Evolutionary conservation across 2,113 vertebrate species (phyloP), one percentile per base, ranked within the genome.

Genomic region (Lethenteron reissneri): DNA sequence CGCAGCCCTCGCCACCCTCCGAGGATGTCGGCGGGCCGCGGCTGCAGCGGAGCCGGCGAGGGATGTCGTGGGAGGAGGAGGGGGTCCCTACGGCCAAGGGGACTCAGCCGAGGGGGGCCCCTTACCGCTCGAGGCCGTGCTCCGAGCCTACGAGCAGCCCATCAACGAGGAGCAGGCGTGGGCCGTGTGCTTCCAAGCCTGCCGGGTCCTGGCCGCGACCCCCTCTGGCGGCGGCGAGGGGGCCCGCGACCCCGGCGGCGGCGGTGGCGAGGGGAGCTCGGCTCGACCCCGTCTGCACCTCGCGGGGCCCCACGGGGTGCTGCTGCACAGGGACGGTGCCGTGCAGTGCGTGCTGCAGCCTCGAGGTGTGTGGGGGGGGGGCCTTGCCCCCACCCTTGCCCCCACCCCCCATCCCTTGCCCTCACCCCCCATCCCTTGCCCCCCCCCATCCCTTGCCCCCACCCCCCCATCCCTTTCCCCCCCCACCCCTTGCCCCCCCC

Each of bases 131-230:
- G 87, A 85, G 73, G 82, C 94, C 77, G 91, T 95, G 72, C 80
- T 97, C 71, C 75, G 73, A 74, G 85, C 94, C 3, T 97, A 95
- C 75, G 85, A 80, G 75, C 90, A 94, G 81, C 92, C 90, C 81
- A 89, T 95, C 79, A 95, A 92, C 72, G 92, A 97, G 81, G 90
- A 97, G 81, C 92, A 95, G 83, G 92, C 92, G 69, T 97, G 92
- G 92, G 92, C 90, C 72, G 90, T 97, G 70, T 97, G 90, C 74
- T 95, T 85, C 79, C 90, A 97, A 78, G 85, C 87, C 84, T 90
- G 90, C 80, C 78, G 80, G n/a, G 81, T 79, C n/a, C 79, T 92
- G 78, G 57, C 75, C 57, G 74, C 74, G 78, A 74, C 77, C 79
- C n/a, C 78, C 78, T 60, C 73, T 76, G 57, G 81, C 74, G 72